Percentiles rank a stretch among this genome's conserved stretches.
Evolutionary conservation across 2,113 vertebrate genomes (phyloP).

Genomic region (Chroicocephalus ridibundus): DNA sequence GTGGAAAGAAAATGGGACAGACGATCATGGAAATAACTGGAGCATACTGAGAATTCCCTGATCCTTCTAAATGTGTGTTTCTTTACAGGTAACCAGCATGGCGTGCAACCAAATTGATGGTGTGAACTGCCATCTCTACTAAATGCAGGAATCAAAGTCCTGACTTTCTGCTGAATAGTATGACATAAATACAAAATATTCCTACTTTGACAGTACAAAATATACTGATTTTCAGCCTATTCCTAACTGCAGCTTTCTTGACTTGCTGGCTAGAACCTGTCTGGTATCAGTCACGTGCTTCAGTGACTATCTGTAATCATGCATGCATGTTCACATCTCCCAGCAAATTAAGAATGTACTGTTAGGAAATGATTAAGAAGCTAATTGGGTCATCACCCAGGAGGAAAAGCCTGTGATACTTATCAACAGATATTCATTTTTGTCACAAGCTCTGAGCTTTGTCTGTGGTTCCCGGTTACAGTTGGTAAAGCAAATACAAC

Average conservation of each 20-base stretch:
- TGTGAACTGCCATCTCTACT: background rate
- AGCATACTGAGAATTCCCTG: background rate
- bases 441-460: background rate
- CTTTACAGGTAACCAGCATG: background rate
- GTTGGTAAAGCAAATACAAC: background rate
- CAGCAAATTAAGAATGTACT: background rate
- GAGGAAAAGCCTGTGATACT: slow-evolving; percentile 4
- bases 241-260: background rate
- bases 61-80: background rate
- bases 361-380: slow-evolving; percentile 31
- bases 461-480: background rate
- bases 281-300: background rate
- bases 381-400: slow-evolving; percentile 9
- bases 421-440: slow-evolving; percentile 2
- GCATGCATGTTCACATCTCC: background rate
- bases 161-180: background rate
- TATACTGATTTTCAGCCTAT: background rate
- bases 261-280: fast-evolving
- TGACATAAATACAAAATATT: background rate
- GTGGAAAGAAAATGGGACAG: background rate
- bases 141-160: background rate
- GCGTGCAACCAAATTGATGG: background rate
- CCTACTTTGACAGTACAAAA: background rate
- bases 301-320: background rate
- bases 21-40: background rate